Evolutionary conservation across 2,113 vertebrate species (phyloP).

Genomic region (Tachysurus vachellii): DNA sequence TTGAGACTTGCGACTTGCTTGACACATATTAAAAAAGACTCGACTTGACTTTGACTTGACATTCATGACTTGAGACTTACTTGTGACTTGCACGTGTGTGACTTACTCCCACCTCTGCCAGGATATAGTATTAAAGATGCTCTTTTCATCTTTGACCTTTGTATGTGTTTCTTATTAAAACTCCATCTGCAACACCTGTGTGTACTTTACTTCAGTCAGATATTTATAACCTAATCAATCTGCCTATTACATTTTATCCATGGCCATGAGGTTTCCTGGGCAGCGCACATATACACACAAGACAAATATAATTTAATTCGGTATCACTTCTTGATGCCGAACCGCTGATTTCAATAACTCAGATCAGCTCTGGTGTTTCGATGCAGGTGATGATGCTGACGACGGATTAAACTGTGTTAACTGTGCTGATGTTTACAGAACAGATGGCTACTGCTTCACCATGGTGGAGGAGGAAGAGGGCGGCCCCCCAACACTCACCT

Average conservation of each 20-base stretch:
- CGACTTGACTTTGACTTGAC: too few species aligned
- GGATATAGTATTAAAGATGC: not conserved
- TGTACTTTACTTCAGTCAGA: not conserved
- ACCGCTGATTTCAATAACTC: not conserved
- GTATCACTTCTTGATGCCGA: not conserved
- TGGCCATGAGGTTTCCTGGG: not conserved
- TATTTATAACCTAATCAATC: not conserved
- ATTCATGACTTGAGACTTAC: too few species aligned
- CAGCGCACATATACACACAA: not conserved
- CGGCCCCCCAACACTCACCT: slow-evolving; percentile 79
- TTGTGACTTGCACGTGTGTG: too few species aligned
- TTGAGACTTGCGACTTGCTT: too few species aligned
- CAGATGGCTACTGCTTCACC: slow-evolving; percentile 94
- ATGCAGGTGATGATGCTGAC: not conserved
- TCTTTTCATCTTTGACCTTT: not conserved
- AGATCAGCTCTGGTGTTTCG: not conserved
- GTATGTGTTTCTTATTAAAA: not conserved
- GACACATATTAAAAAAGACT: too few species aligned
- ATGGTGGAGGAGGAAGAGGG: slow-evolving; percentile 94
- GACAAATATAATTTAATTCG: not conserved
- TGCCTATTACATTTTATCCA: not conserved
- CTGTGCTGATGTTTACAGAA: slow-evolving; percentile 71
- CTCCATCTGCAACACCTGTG: not conserved
- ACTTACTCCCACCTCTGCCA: not conserved
- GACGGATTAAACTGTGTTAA: not conserved